Conservation (phyloP, 2,888 invertebrate genomes). For the Trichacis sp. region DNA sequence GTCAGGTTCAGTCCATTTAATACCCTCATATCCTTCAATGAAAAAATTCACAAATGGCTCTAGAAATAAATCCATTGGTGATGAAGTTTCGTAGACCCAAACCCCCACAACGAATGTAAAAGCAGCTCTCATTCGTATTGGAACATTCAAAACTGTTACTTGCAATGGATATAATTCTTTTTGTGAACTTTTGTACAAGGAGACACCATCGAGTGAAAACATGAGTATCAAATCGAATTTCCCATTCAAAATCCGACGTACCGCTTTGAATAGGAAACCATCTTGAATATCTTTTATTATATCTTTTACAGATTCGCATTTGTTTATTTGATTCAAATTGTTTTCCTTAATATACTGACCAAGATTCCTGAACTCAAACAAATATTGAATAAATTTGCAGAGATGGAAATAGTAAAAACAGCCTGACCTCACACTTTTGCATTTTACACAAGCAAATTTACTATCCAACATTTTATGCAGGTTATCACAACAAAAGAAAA, state of each 20-base stretch:
- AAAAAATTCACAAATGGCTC: conserved; percentile 22
- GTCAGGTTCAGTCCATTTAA: conserved; percentile 16
- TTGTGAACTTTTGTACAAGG: conserved; percentile 18
- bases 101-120: conserved; percentile 12
- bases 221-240: conserved; percentile 14
- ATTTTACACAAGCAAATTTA: too few relatives aligned
- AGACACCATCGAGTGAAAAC: conserved; percentile 22
- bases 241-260: not conserved
- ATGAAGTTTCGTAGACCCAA: conserved; percentile 18
- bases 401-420: too few relatives aligned
- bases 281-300: not conserved
- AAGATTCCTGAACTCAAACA: not conserved
- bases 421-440: too few relatives aligned
- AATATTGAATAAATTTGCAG: not conserved
- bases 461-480: too few relatives aligned
- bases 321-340: not conserved
- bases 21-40: conserved; percentile 13
- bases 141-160: conserved; percentile 25
- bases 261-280: not conserved
- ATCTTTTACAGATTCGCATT: not conserved
- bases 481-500: not conserved
- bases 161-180: conserved; percentile 7
- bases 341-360: conserved; percentile 10
- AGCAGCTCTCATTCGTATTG: conserved; percentile 15
- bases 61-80: too few relatives aligned